Evolutionary conservation across 1,140 invertebrate genomes (phyloP), one percentile per base, ranked within the genome.

Genomic region (Luehdorfia chinensis): DNA sequence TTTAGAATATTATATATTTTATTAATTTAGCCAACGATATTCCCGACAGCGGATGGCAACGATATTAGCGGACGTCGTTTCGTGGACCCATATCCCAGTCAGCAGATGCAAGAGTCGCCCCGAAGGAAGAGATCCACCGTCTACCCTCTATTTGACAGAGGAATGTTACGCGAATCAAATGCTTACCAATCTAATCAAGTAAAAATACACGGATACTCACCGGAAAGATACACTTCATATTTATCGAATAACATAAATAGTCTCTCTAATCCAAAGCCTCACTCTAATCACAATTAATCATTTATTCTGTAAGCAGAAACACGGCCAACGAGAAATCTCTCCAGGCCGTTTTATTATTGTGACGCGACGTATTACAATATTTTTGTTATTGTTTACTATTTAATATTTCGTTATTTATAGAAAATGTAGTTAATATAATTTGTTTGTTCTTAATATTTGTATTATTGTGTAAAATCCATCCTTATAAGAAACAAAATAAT

Each of bases 41-140:
- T 77, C 67, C 73, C 68, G 75, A 83, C 81, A 85, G 81, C 72
- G 77, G 81, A 85, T 74, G 78, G 78, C 69, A 83, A 53, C 66
- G 78, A 85, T 73, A 74, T 83, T 75, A 81, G 67, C 43, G 69
- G 70, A 36, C 55, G 81, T 25, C 61, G 81, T 12, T 85, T 74
- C 47, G 77, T 85, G 48, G 81, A 85, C 39, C 80, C 80, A 0
- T 85, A 83, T 32, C 81, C 81, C 1, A 74, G 52, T 9, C 78
- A 77, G 43, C 80, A 77, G 47, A 64, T 85, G 61, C 78, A 83
- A 53, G 81, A 85, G 3, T 68, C 73, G 4, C 81, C 78, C 19
- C 61, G 81, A n/a, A 79, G 67, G 57, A 85, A 83, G 43, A 58
- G 81, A 31, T 80, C 80, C 0, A 75, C 75, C 0, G 53, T 62